Evolutionary conservation across 2,113 vertebrate species (phyloP), one percentile per base, ranked within the genome.

Genomic region (Xyrauchen texanus): DNA sequence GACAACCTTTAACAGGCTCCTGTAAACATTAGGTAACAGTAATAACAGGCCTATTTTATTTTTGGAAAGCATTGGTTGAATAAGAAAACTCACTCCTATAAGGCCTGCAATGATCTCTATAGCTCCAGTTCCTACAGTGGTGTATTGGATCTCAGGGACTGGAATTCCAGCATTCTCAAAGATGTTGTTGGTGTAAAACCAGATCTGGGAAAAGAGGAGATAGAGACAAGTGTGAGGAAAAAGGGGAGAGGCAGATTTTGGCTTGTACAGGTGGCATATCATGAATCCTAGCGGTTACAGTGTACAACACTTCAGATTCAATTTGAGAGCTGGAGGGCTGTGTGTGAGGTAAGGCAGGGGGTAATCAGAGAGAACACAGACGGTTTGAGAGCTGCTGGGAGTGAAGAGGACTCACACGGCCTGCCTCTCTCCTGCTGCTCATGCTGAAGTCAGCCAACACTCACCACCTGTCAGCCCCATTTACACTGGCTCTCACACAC

Each of bases 171-270:
- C 92, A 0, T 95, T 93, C 87, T 94, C 62, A n/a, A 97, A 97
- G 85, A 97, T 97, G 87, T 90, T 86, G 62, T 96, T 97, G 72
- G 96, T 97, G 72, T 97, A 97, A 90, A 96, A 97, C 96, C 96
- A 97, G 86, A 97, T 96, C 96, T 97, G 90, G 45, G 21, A 55
- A 47, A 42, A 76, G 21, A 65, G 61, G 76, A 77, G 15, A 70
- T 42, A 64, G 49, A n/a, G n/a, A 68, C 62, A 45, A 60, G 7
- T 10, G 65, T n/a, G 16, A 75, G 15, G 15, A 47, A n/a, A 5
- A 76, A 80, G 4, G 15, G 11, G 68, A 67, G 58, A 65, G 55
- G 66, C 61, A 63, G 69, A 60, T 69, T 83, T 77, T 82, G 68
- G 64, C 71, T 73, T 82, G 76, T 83, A 72, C 82, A 85, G 82